Evolutionary conservation across 2,113 vertebrate genomes (phyloP).

Genomic region (Caloenas nicobarica): DNA sequence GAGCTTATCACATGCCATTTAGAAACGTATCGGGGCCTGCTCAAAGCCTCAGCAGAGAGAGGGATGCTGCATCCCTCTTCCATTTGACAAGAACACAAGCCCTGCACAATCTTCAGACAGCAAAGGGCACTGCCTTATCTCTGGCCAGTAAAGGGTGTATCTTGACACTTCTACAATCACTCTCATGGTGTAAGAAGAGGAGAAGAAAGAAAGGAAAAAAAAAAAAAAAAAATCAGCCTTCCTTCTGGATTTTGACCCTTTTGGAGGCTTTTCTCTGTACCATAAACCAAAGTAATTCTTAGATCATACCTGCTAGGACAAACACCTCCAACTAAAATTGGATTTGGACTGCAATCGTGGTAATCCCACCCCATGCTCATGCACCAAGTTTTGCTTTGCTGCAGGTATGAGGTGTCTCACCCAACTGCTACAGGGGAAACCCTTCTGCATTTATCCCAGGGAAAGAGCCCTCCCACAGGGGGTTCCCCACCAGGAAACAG

Average conservation of each 20-base stretch:
- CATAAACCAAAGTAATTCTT: neutral
- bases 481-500: neutral
- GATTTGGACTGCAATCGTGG: rapidly evolving
- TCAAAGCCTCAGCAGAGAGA: slow-evolving; percentile 40
- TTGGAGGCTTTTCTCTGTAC: neutral
- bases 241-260: neutral
- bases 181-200: neutral
- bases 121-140: slow-evolving; percentile 63
- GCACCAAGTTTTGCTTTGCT: neutral
- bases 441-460: rapidly evolving
- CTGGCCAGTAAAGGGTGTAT: slow-evolving; percentile 51
- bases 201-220: too few relatives aligned
- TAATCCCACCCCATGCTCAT: neutral
- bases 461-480: neutral
- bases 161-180: neutral
- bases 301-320: rapidly evolving
- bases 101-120: slow-evolving; percentile 33
- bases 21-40: slow-evolving; percentile 47
- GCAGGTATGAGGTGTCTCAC: neutral
- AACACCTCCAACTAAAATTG: neutral
- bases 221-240: neutral
- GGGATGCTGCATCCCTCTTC: slow-evolving; percentile 1
- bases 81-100: slow-evolving; percentile 15
- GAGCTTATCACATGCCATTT: slow-evolving; percentile 68
- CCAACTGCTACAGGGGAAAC: neutral